Conservation (phyloP, 2,888 invertebrate genomes). For the Drosophila neonasuta region DNA sequence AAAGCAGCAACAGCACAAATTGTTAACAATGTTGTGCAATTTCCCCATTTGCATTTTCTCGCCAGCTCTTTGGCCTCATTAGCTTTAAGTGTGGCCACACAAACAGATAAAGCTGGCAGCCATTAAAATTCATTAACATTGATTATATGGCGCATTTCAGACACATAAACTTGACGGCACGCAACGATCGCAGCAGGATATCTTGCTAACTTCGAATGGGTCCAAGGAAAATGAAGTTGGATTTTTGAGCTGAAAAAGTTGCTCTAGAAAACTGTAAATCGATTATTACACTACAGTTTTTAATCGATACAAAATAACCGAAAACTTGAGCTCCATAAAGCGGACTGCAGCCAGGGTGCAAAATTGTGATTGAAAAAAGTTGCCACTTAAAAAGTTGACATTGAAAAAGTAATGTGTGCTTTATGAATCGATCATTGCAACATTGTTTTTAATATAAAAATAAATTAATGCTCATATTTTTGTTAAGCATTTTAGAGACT, state of each 20-base stretch:
- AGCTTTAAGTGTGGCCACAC: slow-evolving; percentile 51
- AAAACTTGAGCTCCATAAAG: too few relatives aligned
- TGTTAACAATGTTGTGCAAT: slow-evolving; percentile 55
- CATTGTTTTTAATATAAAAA: too few relatives aligned
- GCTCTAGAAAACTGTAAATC: not conserved
- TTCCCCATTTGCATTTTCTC: slow-evolving; percentile 54
- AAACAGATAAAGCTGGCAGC: slow-evolving; percentile 49
- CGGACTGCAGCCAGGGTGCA: too few relatives aligned
- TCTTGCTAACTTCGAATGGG: not conserved
- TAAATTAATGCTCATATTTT: too few relatives aligned
- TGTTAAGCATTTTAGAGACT: too few relatives aligned
- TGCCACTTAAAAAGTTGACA: too few relatives aligned
- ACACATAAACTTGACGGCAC: slow-evolving; percentile 30
- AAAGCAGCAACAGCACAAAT: slow-evolving; percentile 13
- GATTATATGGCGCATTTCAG: slow-evolving; percentile 35
- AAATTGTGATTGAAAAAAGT: too few relatives aligned
- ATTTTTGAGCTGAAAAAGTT: not conserved
- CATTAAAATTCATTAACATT: slow-evolving; percentile 72
- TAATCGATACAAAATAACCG: too few relatives aligned
- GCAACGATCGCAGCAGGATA: slow-evolving; percentile 42
- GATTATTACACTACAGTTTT: too few relatives aligned
- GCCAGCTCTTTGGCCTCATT: slow-evolving; percentile 52
- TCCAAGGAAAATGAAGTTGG: not conserved
- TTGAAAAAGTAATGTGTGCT: too few relatives aligned
- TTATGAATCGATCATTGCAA: too few relatives aligned